Conservation (phyloP, 1,140 invertebrate genomes). For the Rhagoletis pomonella region DNA sequence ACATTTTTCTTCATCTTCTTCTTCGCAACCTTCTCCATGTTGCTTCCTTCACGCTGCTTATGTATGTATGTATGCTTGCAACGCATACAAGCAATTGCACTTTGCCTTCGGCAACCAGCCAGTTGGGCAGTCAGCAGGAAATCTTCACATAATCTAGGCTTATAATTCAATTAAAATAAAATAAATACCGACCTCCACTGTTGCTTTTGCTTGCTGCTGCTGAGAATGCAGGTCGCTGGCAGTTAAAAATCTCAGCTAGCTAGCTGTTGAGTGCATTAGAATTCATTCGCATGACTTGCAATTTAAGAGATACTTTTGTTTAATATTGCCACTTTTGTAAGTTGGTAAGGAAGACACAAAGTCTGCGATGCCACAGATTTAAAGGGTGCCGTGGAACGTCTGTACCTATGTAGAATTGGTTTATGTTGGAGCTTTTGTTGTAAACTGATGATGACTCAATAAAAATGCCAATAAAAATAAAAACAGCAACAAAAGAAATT, state of each 20-base stretch:
- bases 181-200: conserved; percentile 62
- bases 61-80: neutral
- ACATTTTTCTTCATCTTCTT: neutral
- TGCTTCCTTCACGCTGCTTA: neutral
- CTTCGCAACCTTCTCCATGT: neutral
- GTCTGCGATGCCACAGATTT: neutral
- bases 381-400: neutral
- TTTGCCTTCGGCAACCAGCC: neutral
- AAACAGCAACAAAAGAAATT: neutral
- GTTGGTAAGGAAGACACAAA: conserved; percentile 23
- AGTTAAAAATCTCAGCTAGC: neutral
- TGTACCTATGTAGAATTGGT: neutral
- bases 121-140: conserved; percentile 63
- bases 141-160: conserved; percentile 73
- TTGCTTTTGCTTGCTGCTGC: conserved; percentile 42
- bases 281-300: conserved; percentile 72
- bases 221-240: neutral
- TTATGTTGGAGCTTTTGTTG: neutral
- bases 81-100: neutral
- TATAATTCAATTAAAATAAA: conserved; percentile 73
- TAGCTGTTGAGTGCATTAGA: conserved; percentile 64
- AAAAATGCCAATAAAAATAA: neutral
- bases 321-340: conserved; percentile 35
- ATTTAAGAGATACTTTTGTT: conserved; percentile 39
- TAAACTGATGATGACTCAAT: conserved; percentile 40